These are phyloP conservation scores for Pollimyrus isidori DNA, from an alignment of 2,113 vertebrate genomes.

Conservation along the genomic window DNA sequence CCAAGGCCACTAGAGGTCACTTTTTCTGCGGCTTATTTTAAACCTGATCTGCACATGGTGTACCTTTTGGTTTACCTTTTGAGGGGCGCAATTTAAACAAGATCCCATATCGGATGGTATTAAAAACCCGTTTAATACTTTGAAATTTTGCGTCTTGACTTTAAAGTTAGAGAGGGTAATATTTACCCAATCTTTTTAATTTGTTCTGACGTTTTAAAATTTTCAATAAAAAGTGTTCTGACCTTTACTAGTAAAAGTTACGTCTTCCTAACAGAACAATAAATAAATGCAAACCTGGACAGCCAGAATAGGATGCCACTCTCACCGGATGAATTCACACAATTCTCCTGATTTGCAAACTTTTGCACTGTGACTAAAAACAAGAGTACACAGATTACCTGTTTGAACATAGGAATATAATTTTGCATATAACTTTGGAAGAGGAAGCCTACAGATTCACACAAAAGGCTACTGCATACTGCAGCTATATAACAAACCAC, in stretches of 20 bases:
- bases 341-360: too few species aligned
- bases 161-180: background rate
- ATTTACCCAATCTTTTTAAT: background rate
- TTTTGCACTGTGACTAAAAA: too few species aligned
- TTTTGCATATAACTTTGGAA: background rate
- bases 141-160: background rate
- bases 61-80: background rate
- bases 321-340: too few species aligned
- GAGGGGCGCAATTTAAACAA: background rate
- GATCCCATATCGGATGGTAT: background rate
- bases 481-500: background rate
- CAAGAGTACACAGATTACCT: background rate
- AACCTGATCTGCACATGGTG: background rate
- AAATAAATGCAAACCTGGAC: too few species aligned
- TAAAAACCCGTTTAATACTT: background rate
- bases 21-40: background rate
- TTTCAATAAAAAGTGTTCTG: too few species aligned
- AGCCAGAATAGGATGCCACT: too few species aligned
- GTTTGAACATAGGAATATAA: background rate
- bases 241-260: too few species aligned
- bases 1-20: background rate
- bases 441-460: background rate
- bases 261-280: too few species aligned
- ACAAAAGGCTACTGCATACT: background rate
- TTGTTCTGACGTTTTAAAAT: background rate